These are phyloP conservation scores for Empidonax alnorum DNA, from an alignment of 2,113 vertebrate species.

Conservation along the genomic window DNA sequence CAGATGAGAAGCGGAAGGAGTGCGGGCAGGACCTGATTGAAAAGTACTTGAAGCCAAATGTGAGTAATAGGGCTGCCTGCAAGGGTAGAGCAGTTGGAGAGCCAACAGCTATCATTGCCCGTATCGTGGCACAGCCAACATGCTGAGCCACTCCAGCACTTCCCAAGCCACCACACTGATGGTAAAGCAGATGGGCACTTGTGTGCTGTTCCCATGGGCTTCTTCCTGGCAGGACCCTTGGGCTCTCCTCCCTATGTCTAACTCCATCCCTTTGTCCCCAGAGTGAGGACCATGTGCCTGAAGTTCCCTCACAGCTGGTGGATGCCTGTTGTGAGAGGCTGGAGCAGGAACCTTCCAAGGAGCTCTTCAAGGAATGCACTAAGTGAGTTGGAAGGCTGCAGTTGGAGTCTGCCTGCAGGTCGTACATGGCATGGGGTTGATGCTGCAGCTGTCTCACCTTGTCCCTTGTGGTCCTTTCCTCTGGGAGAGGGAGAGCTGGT, in stretches of 20 bases:
- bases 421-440: rapidly evolving
- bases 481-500: background rate
- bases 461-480: rapidly evolving
- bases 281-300: constrained; percentile 89
- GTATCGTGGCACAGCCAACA: rapidly evolving
- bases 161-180: background rate
- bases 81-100: background rate
- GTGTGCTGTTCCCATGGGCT: background rate
- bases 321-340: constrained; percentile 83
- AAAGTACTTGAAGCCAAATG: constrained; percentile 84
- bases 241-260: background rate
- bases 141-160: background rate
- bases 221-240: background rate
- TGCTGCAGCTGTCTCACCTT: background rate
- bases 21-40: constrained; percentile 86
- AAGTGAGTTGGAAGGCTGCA: constrained; percentile 79
- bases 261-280: constrained; percentile 63
- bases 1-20: constrained; percentile 93
- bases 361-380: constrained; percentile 94
- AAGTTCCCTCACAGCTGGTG: constrained; percentile 85
- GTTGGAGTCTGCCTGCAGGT: background rate
- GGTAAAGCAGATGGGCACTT: background rate
- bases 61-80: constrained; percentile 56
- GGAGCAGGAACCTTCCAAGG: constrained; percentile 90
- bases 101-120: background rate